Percentiles rank a stretch among this genome's conserved stretches.
Evolutionary conservation across 1,140 invertebrate genomes (phyloP).

Genomic region (Ridgeia piscesae): DNA sequence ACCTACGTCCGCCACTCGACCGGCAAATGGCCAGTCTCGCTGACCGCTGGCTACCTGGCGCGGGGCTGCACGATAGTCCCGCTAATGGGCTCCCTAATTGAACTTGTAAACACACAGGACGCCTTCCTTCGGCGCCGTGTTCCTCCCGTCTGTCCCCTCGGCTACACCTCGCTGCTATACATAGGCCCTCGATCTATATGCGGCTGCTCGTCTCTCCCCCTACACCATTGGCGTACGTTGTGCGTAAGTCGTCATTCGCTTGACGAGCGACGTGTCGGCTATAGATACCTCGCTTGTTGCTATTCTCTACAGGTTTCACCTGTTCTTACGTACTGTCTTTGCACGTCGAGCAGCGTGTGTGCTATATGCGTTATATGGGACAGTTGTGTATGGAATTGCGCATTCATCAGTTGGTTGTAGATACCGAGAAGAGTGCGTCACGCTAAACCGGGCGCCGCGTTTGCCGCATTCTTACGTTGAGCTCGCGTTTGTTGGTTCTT

Average conservation of each 20-base stretch:
- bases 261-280: not conserved
- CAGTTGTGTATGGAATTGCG: not conserved
- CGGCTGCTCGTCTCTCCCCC: not conserved
- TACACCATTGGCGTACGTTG: not conserved
- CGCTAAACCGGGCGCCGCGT: not conserved
- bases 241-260: not conserved
- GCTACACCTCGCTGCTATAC: too few relatives aligned
- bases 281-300: not conserved
- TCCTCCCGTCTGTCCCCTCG: not conserved
- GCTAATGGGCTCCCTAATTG: too few relatives aligned
- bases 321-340: not conserved
- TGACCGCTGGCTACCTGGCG: too few relatives aligned
- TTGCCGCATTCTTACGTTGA: not conserved
- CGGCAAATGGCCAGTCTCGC: too few relatives aligned
- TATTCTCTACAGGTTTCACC: not conserved
- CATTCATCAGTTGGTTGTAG: not conserved
- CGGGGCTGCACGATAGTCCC: too few relatives aligned
- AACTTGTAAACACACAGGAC: too few relatives aligned
- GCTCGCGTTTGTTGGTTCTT: not conserved
- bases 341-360: not conserved
- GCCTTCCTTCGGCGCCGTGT: too few relatives aligned
- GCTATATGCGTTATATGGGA: not conserved
- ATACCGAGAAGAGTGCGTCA: not conserved
- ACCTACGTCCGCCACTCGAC: too few relatives aligned
- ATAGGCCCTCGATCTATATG: not conserved